Base-by-base conservation (phyloP, 64 coral and sea anemone species). In the Hydrozoanthus tunicans region DNA sequence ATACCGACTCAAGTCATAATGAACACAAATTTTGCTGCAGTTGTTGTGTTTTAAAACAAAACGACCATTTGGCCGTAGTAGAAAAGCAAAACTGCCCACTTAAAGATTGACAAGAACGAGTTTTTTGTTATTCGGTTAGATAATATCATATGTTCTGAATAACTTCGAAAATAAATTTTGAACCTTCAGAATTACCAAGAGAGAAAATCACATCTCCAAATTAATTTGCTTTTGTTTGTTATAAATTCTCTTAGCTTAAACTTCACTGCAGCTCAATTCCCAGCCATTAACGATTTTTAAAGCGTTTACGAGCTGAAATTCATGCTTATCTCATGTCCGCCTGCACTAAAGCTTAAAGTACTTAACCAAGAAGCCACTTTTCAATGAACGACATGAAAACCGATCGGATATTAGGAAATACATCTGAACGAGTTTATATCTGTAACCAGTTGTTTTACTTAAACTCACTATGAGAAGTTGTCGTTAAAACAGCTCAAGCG, bases 21-120 rank as follows among this genome's bases (percentile, higher is more conserved):
- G 58, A 90, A 79, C 62, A 63, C n/a, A 90, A 51, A 4, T 90
- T 66, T 79, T 79, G 58, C 23, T 80, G 13, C 75, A 66, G 69
- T 11, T 74, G 72, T 78, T 90, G 62, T 77, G 77, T 78, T 73
- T 90, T 20, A 78, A 90, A 90, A 90, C 86, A 90, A 90, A 90
- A 90, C 57, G 73, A 71, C 63, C 65, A 70, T 88, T 88, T 25
- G 69, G 54, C 70, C 56, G 56, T 15, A 88, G 60, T 56, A 73
- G 58, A 88, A 73, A 74, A 5, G 17, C 10, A 51, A 25, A 73
- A 55, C 6, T 25, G 17, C 56, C 23, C 68, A 10, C n/a, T 59
- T 14, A 13, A 61, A 59, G 12, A 59, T 59, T 74, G 8, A 70
- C 24, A 73, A 88, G n/a, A 88, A 10, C 60, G 2, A 61, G 53